Evolutionary conservation across 1,140 invertebrate species (phyloP), one percentile per base, ranked within the genome.

Genomic region (Oppia nitens): DNA sequence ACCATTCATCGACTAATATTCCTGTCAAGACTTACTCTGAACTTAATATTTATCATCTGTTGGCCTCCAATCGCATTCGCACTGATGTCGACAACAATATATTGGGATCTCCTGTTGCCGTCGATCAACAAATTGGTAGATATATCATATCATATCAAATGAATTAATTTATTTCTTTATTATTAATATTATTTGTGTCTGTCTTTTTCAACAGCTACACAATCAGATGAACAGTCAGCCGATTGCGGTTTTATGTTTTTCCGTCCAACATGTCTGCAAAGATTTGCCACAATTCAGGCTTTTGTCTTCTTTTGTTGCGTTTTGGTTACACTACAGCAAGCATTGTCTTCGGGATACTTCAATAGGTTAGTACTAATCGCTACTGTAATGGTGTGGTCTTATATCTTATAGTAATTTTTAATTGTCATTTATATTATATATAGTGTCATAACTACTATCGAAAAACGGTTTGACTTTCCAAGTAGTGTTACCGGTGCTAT

Each of bases 361-460:
- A 90, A 89, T 75, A 65, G 61, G 63, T 63, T 61, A 23, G 49
- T 28, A 59, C 23, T 28, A 3, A 6, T 56, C 12, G 24, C 24
- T 27, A 6, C 25, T 54, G 26, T 26, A 23, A 11, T 45, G 21
- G 11, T 56, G 14, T 57, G 6, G 48, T n/a, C 14, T 54, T n/a
- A n/a, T n/a, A n/a, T n/a, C n/a, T n/a, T 54, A n/a, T 56, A 57
- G 14, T 14, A 6, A 20, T 56, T n/a, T 6, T 20, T 54, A 56
- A 55, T 57, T 9, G 17, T 20, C 11, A 9, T 27, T 11, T 21
- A 58, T 27, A 26, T 57, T 12, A 14, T 17, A 23, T 60, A 69
- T 20, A 90, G 87, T 73, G 90, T 95, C 68, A 93, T 95, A 68
- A 94, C 90, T 55, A 95, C 90, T 21, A 92, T 95, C 66, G 91